Conservation (phyloP, 1,140 invertebrate genomes). For the Stegodyphus dumicola region DNA sequence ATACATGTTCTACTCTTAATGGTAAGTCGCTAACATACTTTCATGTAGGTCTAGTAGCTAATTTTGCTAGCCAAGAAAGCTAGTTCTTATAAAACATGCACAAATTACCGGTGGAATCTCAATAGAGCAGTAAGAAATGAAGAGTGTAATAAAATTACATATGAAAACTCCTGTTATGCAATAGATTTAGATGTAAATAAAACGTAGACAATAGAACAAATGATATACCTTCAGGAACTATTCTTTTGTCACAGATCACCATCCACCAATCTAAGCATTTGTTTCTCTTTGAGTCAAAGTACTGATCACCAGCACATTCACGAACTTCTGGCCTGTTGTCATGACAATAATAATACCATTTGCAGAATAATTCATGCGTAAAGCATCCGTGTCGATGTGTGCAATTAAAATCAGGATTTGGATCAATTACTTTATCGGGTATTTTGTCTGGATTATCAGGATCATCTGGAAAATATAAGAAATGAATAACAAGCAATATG, state of each 20-base stretch:
- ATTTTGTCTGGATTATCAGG: constrained; percentile 29
- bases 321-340: constrained; percentile 43
- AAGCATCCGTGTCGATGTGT: constrained; percentile 40
- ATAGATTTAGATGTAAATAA: not conserved
- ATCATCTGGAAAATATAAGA: constrained; percentile 15
- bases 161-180: not conserved
- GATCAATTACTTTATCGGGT: constrained; percentile 36
- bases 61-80: too few species aligned
- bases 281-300: constrained; percentile 25
- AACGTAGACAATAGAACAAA: not conserved
- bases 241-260: constrained; percentile 50
- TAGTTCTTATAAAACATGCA: too few species aligned
- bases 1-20: too few species aligned
- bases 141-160: not conserved
- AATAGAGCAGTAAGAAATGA: not conserved
- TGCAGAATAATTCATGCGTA: constrained; percentile 41
- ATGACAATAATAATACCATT: constrained; percentile 53
- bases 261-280: constrained; percentile 61
- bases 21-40: too few species aligned
- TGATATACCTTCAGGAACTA: constrained; percentile 6
- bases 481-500: not conserved
- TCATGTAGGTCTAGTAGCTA: too few species aligned
- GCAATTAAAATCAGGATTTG: constrained; percentile 47
- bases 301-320: constrained; percentile 47
- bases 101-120: too few species aligned